A percentile compares a stretch with the other conserved stretches of the same genome.
Conservation (phyloP, 2,888 invertebrate genomes). For the Euproctis similis region DNA sequence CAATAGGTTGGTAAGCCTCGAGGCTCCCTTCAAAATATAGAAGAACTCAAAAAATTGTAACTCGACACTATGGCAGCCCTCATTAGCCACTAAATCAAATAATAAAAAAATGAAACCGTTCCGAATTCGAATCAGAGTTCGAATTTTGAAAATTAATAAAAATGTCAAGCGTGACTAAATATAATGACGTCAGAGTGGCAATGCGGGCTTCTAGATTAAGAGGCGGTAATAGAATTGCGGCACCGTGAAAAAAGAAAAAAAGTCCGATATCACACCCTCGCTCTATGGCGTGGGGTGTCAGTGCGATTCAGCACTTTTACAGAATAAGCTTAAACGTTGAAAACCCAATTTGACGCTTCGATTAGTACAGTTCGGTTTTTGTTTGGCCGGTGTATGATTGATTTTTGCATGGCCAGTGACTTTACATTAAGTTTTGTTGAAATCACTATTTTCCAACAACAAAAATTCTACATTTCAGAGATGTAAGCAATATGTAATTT, state of each 20-base stretch:
- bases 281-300: slow-evolving; percentile 40
- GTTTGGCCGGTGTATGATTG: slow-evolving; percentile 35
- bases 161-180: slow-evolving; percentile 33
- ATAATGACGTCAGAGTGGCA: slow-evolving; percentile 28
- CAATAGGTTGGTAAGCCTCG: slow-evolving; percentile 38
- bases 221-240: slow-evolving; percentile 52
- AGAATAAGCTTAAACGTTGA: slow-evolving; percentile 63
- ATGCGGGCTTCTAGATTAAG: slow-evolving; percentile 36
- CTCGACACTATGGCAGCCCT: slow-evolving; percentile 53
- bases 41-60: slow-evolving; percentile 53
- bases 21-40: slow-evolving; percentile 41
- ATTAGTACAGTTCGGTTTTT: slow-evolving; percentile 48
- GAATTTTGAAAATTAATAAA: slow-evolving; percentile 33
- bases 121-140: slow-evolving; percentile 21
- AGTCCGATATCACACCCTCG: slow-evolving; percentile 44
- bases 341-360: slow-evolving; percentile 72
- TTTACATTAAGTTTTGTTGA: slow-evolving; percentile 1
- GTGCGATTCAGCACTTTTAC: slow-evolving; percentile 64
- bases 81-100: slow-evolving; percentile 53
- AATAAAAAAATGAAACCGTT: slow-evolving; percentile 29
- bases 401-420: slow-evolving; percentile 20
- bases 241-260: slow-evolving; percentile 57
- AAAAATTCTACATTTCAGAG: no score
- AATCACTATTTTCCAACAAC: no score
- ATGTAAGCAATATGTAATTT: no score